A percentile compares a stretch with the other conserved stretches of the same genome.
phyloP scores from a whole-genome alignment of 2,113 vertebrate genomes.

The Atlantisia rogersi region DNA sequence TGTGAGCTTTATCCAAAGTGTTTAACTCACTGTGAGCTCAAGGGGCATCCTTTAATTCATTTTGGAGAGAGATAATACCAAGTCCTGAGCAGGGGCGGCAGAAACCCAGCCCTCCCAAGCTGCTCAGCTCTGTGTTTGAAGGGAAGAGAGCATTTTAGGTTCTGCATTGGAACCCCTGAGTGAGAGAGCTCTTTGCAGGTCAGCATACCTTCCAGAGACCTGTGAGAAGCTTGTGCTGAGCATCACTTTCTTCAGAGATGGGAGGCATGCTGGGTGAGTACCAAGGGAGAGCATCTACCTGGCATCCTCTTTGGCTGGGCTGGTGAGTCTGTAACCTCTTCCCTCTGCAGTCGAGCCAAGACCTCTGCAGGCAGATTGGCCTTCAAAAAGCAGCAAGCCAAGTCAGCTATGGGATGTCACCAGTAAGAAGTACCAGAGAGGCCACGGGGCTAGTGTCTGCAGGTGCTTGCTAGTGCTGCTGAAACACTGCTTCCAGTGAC shows the following conservation, averaged over 20 bases:
- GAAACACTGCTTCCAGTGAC: background rate
- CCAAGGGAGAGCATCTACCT: fast-evolving
- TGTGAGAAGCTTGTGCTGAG: background rate
- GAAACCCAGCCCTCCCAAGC: background rate
- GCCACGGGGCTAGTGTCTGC: fast-evolving
- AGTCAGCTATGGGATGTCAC: background rate
- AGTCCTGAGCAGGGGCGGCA: background rate
- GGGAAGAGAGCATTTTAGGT: background rate
- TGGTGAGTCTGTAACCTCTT: background rate
- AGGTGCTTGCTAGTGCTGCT: fast-evolving
- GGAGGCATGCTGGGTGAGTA: background rate
- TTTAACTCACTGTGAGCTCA: background rate
- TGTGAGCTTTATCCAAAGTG: background rate
- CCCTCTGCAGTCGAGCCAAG: background rate
- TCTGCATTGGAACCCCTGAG: background rate
- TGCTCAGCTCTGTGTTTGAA: background rate
- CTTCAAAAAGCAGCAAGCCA: background rate
- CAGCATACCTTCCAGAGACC: fast-evolving
- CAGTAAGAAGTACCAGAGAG: background rate
- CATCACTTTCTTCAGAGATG: background rate
- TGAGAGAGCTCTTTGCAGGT: background rate
- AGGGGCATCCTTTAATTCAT: background rate
- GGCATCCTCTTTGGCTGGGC: background rate
- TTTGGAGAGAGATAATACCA: background rate
- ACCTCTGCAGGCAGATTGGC: background rate